Conservation (phyloP, 2,888 invertebrate genomes). For the Lycophotia porphyrea region DNA sequence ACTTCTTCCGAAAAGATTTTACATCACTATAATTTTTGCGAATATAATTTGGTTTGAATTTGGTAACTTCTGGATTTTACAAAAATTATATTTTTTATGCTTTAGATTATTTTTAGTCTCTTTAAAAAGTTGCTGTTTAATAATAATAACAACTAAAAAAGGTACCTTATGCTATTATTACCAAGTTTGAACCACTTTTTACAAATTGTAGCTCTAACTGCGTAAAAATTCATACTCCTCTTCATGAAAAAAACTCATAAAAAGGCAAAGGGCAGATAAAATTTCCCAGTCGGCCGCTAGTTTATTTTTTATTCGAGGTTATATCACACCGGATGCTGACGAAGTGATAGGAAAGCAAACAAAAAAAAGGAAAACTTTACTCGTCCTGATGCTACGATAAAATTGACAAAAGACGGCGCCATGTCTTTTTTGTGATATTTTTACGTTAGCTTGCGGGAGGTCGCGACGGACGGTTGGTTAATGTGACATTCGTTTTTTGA, state of each 20-base stretch:
- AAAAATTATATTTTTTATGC: neutral
- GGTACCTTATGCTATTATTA: neutral
- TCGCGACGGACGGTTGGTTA: neutral
- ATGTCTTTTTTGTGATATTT: conserved; percentile 33
- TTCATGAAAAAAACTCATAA: conserved; percentile 22
- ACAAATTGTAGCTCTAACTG: neutral
- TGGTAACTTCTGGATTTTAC: neutral
- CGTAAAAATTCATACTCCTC: neutral
- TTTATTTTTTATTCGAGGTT: conserved; percentile 48
- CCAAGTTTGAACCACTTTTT: neutral
- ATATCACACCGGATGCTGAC: conserved; percentile 40
- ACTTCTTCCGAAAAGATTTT: neutral
- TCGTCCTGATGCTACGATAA: conserved; percentile 47
- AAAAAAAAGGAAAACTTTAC: conserved; percentile 50
- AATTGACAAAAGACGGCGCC: conserved; percentile 51
- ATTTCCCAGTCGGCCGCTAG: conserved; percentile 19
- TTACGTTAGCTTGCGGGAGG: conserved; percentile 15
- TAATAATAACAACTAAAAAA: neutral
- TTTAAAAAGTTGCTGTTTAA: neutral
- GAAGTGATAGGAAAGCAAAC: conserved; percentile 39
- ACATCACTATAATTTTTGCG: neutral
- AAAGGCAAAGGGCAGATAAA: conserved; percentile 37
- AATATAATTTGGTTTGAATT: neutral
- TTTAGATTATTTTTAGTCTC: neutral
- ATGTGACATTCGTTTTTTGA: neutral